Evolutionary conservation across 2,113 vertebrate species (phyloP), one percentile per base, ranked within the genome.

Genomic region (Neolamprologus caudopunctatus): DNA sequence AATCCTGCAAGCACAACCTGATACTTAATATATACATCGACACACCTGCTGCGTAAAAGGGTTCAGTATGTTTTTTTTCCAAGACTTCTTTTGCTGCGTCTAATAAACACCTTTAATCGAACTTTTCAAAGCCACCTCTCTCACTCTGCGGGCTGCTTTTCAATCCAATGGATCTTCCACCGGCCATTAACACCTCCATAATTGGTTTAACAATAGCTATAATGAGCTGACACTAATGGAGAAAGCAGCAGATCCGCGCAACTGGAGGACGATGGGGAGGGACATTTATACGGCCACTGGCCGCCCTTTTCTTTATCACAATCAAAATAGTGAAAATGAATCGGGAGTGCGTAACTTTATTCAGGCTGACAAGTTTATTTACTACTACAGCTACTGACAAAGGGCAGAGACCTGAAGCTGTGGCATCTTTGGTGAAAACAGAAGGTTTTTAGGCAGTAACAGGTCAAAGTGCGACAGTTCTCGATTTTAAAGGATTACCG

Each of bases 161-260:
- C 88, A 93, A 84, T 37, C 86, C 91, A 91, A 87, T 86, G 31
- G 50, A 6, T 6, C 82, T 8, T 54, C 68, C 80, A 37, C 7
- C 89, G 82, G 84, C 94, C 95, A 97, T 97, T 96, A 96, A 96
- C 96, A 96, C 96, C 95, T 95, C 93, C 91, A 80, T 95, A 95
- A 97, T 95, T 95, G 94, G 87, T 84, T 91, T 93, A 95, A 97
- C 96, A 96, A 96, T 83, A 63, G 95, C 87, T 45, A 54, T 94
- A 95, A 96, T 95, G 95, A 94, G 90, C 21, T 87, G 84, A 89
- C 88, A 88, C 93, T 96, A 95, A 95, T 95, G 90, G 94, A 95
- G 95, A 96, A 96, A 96, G 51, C 91, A 12, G 82, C 84, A 84
- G 35, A 93, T 96, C 93, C 84, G 28, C 24, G 75, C 16, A 14